Base-by-base conservation (phyloP, 2,797 vertebrate genomes). In the Allobates femoralis region DNA sequence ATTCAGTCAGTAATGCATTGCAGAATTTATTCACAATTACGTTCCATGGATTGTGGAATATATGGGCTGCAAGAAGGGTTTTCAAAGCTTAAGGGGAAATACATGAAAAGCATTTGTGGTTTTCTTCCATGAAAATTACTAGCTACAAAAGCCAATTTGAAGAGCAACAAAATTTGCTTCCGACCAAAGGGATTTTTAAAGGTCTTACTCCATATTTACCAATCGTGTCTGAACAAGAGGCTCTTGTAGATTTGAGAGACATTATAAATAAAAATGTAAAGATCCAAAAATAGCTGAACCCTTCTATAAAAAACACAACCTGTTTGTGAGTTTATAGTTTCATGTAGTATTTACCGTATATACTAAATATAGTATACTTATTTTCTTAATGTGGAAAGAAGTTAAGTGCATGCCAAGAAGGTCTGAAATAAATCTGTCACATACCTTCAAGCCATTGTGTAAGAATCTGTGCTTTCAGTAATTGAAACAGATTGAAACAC, bases 21-120 rank as follows among this genome's bases (percentile, higher is more conserved):
- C 66, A 87, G 66, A 71, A 74, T 75, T 15, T 66, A 81, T 81
- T 75, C 67, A 75, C 41, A 81, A 83, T 83, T 32, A 79, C 81
- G 26, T 51, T 87, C 28, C 18, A 75, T 19, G 79, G 55, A 60
- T 79, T 78, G 62, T 51, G 71, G 15, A 76, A 69, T 87, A 34
- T 56, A 62, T 62, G 26, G 55, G 56, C 58, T 71, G 79, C 46
- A 79, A 26, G 4, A 34, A 83, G 34, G 32, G 81, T 71, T 79
- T 87, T 79, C 21, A 83, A 83, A 21, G 81, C 81, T 87, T 83
- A 67, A 83, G 74, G 81, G 86, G 15, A 67, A 83, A 87, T 79
- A 60, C 82, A 83, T 87, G 81, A 83, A 87, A 87, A 83, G 74
- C 81, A 87, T 79, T 87, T 87, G 86, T 83, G 86, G 81, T 87